Conservation (phyloP, 2,888 invertebrate genomes). For the Chaetogeoica ovagalla region DNA sequence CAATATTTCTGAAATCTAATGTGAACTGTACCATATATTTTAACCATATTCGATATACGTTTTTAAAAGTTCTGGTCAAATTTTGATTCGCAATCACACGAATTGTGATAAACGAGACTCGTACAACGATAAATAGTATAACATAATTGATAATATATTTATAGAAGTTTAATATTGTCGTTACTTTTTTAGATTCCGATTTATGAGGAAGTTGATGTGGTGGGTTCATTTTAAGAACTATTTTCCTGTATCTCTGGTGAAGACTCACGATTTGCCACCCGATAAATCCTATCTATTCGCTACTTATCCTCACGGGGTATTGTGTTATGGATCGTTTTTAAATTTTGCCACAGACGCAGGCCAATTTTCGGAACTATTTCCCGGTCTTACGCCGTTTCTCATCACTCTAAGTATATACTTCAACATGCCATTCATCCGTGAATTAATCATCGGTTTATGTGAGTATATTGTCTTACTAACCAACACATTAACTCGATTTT, state of each 20-base stretch:
- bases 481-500: background rate
- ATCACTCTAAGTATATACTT: conserved; percentile 76
- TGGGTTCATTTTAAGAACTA: conserved; percentile 79
- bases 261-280: conserved; percentile 80
- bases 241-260: conserved; percentile 82
- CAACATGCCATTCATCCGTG: conserved; percentile 72
- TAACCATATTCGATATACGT: too few relatives aligned
- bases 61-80: too few relatives aligned
- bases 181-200: conserved; percentile 61
- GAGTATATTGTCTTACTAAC: conserved; percentile 55
- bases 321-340: conserved; percentile 77
- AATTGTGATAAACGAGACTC: too few relatives aligned
- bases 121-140: too few relatives aligned
- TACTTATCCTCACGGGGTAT: conserved; percentile 87
- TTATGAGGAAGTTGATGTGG: conserved; percentile 69
- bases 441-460: conserved; percentile 68
- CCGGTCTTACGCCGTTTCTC: conserved; percentile 66
- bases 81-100: too few relatives aligned
- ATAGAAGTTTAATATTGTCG: background rate
- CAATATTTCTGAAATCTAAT: too few relatives aligned
- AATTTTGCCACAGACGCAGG: conserved; percentile 76
- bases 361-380: conserved; percentile 65
- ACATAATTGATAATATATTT: too few relatives aligned
- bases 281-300: conserved; percentile 82
- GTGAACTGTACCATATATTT: too few relatives aligned